phyloP scores from a whole-genome alignment of 1,140 invertebrate species.

The Zelostemma sp. region DNA sequence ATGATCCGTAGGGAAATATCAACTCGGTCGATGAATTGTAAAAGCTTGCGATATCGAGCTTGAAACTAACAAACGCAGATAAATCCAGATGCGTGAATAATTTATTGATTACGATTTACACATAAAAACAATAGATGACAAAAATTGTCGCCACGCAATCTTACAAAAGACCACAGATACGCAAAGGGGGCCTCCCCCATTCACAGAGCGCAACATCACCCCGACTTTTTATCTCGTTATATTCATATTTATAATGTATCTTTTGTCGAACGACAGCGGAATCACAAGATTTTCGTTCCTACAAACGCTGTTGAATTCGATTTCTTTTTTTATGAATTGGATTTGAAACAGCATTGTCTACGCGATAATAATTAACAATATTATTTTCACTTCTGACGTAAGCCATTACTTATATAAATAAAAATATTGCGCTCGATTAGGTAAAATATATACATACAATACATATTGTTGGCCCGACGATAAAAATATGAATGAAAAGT shows the following conservation, averaged over 20 bases:
- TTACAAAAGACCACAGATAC: conserved; percentile 1
- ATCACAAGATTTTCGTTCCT: not conserved
- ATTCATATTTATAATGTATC: conserved; percentile 3
- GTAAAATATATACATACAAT: conserved; percentile 70
- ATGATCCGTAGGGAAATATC: too few species aligned
- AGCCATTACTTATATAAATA: conserved; percentile 63
- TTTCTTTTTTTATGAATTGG: not conserved
- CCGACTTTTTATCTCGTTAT: not conserved
- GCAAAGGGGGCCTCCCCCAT: not conserved
- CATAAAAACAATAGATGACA: conserved; percentile 7
- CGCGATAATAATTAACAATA: conserved; percentile 47
- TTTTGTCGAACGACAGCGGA: conserved; percentile 3
- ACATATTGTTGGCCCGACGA: conserved; percentile 62
- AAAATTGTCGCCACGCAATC: not conserved
- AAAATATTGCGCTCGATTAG: conserved; percentile 67
- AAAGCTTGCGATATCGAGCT: too few species aligned
- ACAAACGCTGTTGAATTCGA: not conserved
- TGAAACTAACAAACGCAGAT: too few species aligned
- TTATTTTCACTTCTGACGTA: conserved; percentile 40
- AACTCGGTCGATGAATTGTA: too few species aligned
- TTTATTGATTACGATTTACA: conserved; percentile 6
- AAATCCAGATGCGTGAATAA: not conserved
- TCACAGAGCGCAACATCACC: not conserved
- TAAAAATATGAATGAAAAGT: conserved; percentile 47
- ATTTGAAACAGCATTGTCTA: conserved; percentile 25